Base-by-base conservation (phyloP, 2,797 vertebrate genomes). In the Numenius phaeopus region DNA sequence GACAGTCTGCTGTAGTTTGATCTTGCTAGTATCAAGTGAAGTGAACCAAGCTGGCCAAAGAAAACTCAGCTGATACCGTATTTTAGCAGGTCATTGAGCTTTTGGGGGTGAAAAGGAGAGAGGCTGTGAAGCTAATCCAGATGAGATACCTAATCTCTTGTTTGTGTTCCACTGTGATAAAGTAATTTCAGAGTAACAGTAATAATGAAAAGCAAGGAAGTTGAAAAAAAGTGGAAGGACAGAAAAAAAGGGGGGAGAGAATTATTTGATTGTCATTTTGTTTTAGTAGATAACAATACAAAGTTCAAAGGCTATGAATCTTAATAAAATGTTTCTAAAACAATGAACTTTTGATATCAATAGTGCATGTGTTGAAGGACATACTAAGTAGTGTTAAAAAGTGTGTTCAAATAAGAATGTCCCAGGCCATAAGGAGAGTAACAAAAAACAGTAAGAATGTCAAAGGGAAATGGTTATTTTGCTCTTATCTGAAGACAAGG, bases 131-230 rank as follows among this genome's bases (percentile, higher is more conserved):
- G 80, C 87, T 98, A 96, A 97, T 96, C 92, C 93, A 97, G 95
- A 97, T 96, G 94, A 96, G 95, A 96, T 94, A 95, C 87, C 89
- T 96, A 97, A 98, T 97, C 97, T 97, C 89, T 96, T 98, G 97
- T 98, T 98, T 98, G 87, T 97, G 84, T 98, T 98, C 90, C 77
- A 78, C 85, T 95, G 78, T 94, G 96, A 97, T 97, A 98, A 97
- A 96, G 84, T 57, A 55, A 37, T 93, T 97, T 89, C 54, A 95
- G 57, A 83, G 78, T 79, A 96, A 81, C 71, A 88, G 91, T 71
- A 87, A 84, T 83, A 96, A 96, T 66, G 91, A 95, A 97, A 97
- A 98, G 85, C 46, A 83, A 97, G 97, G 95, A 98, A 98, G 92
- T 88, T 95, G 55, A 94, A 97, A 97, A 97, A 95, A 94, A 96